Conservation (phyloP, 2,888 invertebrate genomes). For the Troglohyphantes excavatus region DNA sequence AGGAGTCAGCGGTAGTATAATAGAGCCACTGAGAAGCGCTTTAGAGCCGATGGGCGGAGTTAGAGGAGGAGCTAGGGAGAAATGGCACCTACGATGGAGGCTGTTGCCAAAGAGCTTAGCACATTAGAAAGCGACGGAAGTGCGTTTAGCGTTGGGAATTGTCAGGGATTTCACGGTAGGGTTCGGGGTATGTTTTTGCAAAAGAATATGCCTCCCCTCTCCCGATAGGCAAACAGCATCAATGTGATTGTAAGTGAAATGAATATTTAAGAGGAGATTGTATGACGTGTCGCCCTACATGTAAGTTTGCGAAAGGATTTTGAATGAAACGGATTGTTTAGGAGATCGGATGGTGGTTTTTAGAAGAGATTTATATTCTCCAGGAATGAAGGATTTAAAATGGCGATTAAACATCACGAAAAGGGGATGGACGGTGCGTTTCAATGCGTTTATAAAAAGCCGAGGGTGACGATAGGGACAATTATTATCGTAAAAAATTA, state of each 20-base stretch:
- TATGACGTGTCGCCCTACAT: background rate
- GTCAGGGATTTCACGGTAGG: conserved; percentile 73
- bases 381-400: background rate
- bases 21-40: conserved; percentile 49
- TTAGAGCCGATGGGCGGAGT: conserved; percentile 39
- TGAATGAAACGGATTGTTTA: conserved; percentile 10
- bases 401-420: background rate
- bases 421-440: background rate
- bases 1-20: background rate
- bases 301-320: background rate
- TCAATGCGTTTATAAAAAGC: background rate
- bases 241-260: conserved; percentile 39
- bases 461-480: too few relatives aligned
- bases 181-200: conserved; percentile 13
- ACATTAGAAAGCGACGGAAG: conserved; percentile 53
- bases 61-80: background rate
- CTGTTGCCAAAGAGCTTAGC: conserved; percentile 61
- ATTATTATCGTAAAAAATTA: too few relatives aligned
- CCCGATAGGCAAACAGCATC: conserved; percentile 13
- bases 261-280: conserved; percentile 42
- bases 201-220: background rate
- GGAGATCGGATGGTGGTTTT: background rate
- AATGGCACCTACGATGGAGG: conserved; percentile 44
- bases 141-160: conserved; percentile 28
- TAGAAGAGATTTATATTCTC: background rate